Conservation (phyloP, 2,113 vertebrate genomes). For the Hypomesus transpacificus region DNA sequence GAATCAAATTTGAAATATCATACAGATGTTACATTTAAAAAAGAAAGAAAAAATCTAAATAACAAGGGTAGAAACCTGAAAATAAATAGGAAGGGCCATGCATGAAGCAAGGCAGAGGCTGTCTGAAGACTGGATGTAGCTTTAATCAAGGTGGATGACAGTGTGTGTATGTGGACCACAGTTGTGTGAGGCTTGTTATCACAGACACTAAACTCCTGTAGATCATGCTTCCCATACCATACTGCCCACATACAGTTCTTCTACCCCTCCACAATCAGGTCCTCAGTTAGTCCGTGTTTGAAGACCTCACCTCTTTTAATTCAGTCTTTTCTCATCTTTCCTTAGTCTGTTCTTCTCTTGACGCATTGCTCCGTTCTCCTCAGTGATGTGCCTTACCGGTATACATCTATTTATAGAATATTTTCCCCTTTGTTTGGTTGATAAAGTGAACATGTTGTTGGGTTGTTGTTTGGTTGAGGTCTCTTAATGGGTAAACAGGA, state of each 20-base stretch:
- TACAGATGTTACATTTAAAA: not conserved
- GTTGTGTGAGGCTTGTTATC: slow-evolving; percentile 51
- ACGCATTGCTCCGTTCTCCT: slow-evolving; percentile 20
- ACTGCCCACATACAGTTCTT: slow-evolving; percentile 64
- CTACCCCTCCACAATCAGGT: slow-evolving; percentile 53
- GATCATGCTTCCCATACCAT: slow-evolving; percentile 77
- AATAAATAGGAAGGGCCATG: slow-evolving; percentile 71
- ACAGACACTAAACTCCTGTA: slow-evolving; percentile 67
- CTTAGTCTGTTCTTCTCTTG: slow-evolving; percentile 3
- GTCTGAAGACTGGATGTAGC: slow-evolving; percentile 75
- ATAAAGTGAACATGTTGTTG: slow-evolving; percentile 50
- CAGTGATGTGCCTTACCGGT: slow-evolving; percentile 47
- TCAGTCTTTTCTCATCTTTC: slow-evolving; percentile 5
- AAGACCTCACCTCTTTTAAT: slow-evolving; percentile 12
- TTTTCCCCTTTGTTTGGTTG: slow-evolving; percentile 54
- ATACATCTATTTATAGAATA: slow-evolving; percentile 42
- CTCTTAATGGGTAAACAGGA: slow-evolving; percentile 80
- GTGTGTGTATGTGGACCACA: slow-evolving; percentile 59
- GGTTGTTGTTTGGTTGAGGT: slow-evolving; percentile 52
- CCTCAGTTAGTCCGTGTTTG: slow-evolving; percentile 40
- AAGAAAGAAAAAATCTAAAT: slow-evolving; percentile 71
- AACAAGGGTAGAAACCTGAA: slow-evolving; percentile 49
- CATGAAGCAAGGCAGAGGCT: slow-evolving; percentile 70
- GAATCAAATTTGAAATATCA: slow-evolving; percentile 3
- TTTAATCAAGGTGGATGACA: slow-evolving; percentile 62